These are phyloP conservation scores for Rousettus madagascariensis DNA, from an alignment of 2,797 vertebrate genomes.

Conservation along the genomic window DNA sequence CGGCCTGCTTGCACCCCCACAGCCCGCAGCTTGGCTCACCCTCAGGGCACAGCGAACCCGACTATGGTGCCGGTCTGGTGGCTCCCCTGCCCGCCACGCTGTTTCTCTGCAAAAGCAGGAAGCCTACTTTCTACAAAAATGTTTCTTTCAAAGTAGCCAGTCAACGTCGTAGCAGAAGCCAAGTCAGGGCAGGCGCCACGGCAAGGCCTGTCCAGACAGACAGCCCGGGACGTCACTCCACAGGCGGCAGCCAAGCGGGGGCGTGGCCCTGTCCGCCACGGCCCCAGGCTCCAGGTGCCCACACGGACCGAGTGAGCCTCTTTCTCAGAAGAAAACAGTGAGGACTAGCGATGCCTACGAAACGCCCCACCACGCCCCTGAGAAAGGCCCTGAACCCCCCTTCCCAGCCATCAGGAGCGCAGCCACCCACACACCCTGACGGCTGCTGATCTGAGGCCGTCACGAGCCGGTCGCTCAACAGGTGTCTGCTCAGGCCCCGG, in stretches of 20 bases:
- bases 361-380: rapidly evolving
- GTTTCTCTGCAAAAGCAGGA: not conserved
- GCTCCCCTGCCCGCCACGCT: not conserved
- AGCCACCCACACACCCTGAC: not conserved
- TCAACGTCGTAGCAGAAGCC: not conserved
- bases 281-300: not conserved
- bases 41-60: not conserved
- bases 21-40: not conserved
- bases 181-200: rapidly evolving
- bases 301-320: rapidly evolving
- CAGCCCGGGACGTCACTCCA: rapidly evolving
- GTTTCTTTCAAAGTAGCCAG: not conserved
- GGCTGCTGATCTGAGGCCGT: not conserved
- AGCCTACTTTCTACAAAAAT: not conserved
- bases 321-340: not conserved
- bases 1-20: not conserved
- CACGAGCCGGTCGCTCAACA: not conserved
- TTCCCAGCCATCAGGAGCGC: rapidly evolving
- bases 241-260: not conserved
- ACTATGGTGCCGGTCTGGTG: not conserved
- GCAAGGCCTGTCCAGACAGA: rapidly evolving
- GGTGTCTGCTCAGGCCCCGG: not conserved
- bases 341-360: rapidly evolving
- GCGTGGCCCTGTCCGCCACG: not conserved
- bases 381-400: not conserved